Conservation (phyloP, 2,888 invertebrate species). For the Dermolepida albohirtum region DNA sequence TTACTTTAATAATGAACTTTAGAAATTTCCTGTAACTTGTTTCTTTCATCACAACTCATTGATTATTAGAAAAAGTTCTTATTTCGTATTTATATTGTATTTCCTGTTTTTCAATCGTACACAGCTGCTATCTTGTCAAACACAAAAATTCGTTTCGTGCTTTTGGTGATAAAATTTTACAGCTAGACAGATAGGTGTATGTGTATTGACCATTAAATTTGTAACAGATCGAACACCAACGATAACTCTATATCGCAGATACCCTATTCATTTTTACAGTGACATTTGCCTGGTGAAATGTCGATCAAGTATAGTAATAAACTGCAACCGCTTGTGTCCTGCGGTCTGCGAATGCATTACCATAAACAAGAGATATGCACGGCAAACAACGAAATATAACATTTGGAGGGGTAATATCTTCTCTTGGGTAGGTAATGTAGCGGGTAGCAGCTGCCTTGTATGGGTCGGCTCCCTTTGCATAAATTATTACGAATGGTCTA, state of each 20-base stretch:
- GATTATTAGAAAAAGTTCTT: no score
- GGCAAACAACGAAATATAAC: slow-evolving; percentile 6
- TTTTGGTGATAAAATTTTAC: no score
- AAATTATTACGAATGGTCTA: slow-evolving; percentile 12
- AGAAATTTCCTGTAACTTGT: no score
- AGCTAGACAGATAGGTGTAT: no score
- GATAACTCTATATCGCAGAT: neutral
- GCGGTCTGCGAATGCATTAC: slow-evolving; percentile 17
- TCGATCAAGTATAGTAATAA: slow-evolving; percentile 15
- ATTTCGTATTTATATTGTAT: no score
- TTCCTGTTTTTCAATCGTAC: no score
- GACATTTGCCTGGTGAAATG: slow-evolving; percentile 7
- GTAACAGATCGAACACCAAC: no score
- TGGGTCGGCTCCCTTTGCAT: slow-evolving; percentile 10
- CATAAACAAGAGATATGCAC: slow-evolving; percentile 20
- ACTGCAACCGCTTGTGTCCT: slow-evolving; percentile 8
- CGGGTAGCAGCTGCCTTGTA: slow-evolving; percentile 10
- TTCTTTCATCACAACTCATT: no score
- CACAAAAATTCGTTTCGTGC: no score
- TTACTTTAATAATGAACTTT: no score
- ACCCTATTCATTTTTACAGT: slow-evolving; percentile 14
- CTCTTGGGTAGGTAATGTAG: slow-evolving; percentile 1
- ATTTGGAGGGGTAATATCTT: slow-evolving; percentile 14
- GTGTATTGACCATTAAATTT: no score
- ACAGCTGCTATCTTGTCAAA: no score